These are phyloP conservation scores for Antennarius maculatus DNA, from an alignment of 2,797 vertebrate species.

Conservation along the genomic window DNA sequence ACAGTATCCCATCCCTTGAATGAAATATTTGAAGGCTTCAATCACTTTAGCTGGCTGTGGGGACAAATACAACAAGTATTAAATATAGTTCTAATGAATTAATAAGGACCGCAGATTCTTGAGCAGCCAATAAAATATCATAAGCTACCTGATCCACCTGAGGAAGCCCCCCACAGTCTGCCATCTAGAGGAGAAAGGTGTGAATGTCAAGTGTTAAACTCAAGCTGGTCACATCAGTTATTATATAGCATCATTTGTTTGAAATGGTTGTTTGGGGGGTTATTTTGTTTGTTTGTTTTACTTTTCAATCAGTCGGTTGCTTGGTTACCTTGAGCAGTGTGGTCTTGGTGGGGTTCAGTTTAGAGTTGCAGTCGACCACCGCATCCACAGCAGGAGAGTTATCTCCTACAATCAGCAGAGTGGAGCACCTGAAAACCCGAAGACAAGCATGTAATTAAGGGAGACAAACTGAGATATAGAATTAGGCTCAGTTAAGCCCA, in stretches of 20 bases:
- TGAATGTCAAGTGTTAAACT: conserved; percentile 3
- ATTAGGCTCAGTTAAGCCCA: background rate
- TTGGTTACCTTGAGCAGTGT: conserved; percentile 91
- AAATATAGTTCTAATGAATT: background rate
- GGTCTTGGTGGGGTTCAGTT: conserved; percentile 93
- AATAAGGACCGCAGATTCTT: background rate
- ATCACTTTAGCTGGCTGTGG: conserved; percentile 91
- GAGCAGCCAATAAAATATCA: background rate
- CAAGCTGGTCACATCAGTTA: background rate
- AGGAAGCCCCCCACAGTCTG: conserved; percentile 94
- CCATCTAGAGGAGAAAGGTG: conserved; percentile 84
- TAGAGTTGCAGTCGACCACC: conserved; percentile 95
- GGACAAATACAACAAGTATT: conserved; percentile 18
- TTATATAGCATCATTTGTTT: too few relatives aligned
- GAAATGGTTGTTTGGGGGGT: too few relatives aligned
- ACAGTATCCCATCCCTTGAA: conserved; percentile 97
- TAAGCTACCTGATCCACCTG: conserved; percentile 91
- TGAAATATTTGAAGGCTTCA: conserved; percentile 96
- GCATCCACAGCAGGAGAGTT: conserved; percentile 90
- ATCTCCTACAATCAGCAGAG: conserved; percentile 92
- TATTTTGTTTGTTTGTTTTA: background rate
- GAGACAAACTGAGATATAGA: background rate
- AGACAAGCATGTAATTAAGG: background rate
- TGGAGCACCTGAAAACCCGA: conserved; percentile 82
- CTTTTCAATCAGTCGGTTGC: background rate